Evolutionary conservation across 2,888 invertebrate species (phyloP).

Genomic region (Drosophila borealis): DNA sequence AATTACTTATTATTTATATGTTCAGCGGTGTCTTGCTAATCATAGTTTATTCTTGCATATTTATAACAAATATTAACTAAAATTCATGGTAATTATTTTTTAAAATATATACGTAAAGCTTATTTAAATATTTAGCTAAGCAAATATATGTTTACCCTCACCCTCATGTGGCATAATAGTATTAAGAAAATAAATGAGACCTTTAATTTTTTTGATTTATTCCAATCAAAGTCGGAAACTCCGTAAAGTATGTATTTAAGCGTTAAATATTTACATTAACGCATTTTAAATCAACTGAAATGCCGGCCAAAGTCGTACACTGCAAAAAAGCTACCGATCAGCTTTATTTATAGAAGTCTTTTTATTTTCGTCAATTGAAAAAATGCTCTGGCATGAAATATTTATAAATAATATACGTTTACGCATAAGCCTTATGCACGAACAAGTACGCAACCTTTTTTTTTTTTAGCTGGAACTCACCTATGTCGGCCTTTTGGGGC

Average conservation of each 20-base stretch:
- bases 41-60: too few relatives aligned
- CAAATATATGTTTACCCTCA: too few relatives aligned
- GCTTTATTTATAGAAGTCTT: slow-evolving; percentile 23
- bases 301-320: too few relatives aligned
- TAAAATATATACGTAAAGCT: too few relatives aligned
- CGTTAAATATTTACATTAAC: not conserved
- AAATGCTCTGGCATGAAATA: slow-evolving; percentile 1
- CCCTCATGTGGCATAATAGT: too few relatives aligned
- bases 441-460: not conserved
- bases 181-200: too few relatives aligned
- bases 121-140: too few relatives aligned
- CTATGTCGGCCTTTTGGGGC: not conserved
- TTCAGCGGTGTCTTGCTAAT: too few relatives aligned
- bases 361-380: slow-evolving; percentile 1
- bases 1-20: not conserved
- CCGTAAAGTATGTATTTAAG: not conserved
- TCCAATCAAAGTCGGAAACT: not conserved
- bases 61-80: too few relatives aligned
- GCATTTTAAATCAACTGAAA: not conserved
- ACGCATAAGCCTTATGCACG: not conserved
- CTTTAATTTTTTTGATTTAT: too few relatives aligned
- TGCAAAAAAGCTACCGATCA: not conserved
- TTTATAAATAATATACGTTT: slow-evolving; percentile 4
- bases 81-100: too few relatives aligned
- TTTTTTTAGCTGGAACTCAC: slow-evolving; percentile 1